Evolutionary conservation across 2,888 invertebrate genomes (phyloP), one percentile per base, ranked within the genome.

Genomic region (Drosophila dives): DNA sequence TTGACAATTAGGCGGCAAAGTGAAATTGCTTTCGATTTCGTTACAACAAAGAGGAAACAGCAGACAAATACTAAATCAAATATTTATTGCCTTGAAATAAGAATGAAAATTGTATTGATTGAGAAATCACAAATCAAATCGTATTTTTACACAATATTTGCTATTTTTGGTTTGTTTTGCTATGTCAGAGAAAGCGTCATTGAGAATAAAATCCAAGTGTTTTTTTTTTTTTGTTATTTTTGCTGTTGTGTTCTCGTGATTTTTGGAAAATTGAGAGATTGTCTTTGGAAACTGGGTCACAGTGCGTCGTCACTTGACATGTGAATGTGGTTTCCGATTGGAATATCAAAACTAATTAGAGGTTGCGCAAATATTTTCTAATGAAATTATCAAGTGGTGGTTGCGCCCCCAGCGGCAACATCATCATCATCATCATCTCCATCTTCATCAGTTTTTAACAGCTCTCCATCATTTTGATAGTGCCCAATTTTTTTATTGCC

Each of bases 1-100:
- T 81, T 81, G 86, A 90, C 90, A 90, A 87, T 87, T 77, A 81
- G 80, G 86, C 71, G 81, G 70, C 77, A 82, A 81, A 86, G 83
- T 80, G 86, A 90, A 87, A 87, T 87, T 86, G 86, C 86, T 87
- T 87, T 87, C 86, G 86, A 74, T 87, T 90, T 90, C 72, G 71
- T 75, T 71, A 34, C 62, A 63, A 45, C n/a, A 34, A 20, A 15
- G 20, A 15, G 26, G 29, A 20, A 56, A n/a, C 12, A 55, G 38
- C 68, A 17, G 38, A 60, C 32, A 11, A 40, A 53, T 15, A 33
- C 4, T 15, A n/a, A 55, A 48, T 7, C 42, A 40, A 67, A 64
- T 45, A 54, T 42, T 36, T 51, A 20, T 51, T 40, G 59, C 61
- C 63, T 69, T 80, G 72, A 68, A 62, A 42, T 15, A 36, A 56